Base-by-base conservation (phyloP, 2,888 invertebrate species). In the Macrostomum cliftonense region DNA sequence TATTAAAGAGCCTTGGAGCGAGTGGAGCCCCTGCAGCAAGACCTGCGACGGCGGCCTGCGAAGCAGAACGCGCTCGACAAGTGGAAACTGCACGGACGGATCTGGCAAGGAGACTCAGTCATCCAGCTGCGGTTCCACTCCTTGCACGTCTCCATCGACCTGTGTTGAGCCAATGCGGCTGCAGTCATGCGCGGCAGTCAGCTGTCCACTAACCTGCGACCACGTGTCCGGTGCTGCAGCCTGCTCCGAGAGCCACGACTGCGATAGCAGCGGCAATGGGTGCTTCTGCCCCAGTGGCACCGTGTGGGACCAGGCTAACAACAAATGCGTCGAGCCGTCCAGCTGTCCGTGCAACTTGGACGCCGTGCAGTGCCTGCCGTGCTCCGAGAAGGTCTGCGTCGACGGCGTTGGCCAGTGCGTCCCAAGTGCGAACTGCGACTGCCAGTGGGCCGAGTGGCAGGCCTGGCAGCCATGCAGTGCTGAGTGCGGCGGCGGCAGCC, bases 41-140 rank as follows among this genome's bases (percentile, higher is more conserved):
- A 28, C 13, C 14, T 47, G 47, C 45, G 47, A 40, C n/a, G 45
- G 20, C 19, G 49, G 21, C 12, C 12, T 20, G n/a, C 39, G 45
- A 12, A 47, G 17, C 14, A 42, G 47, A 12, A 43, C 14, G 5
- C 43, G 43, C 28, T 14, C 12, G 20, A 9, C 28, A 4, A 28
- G 28, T 9, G 28, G 28, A 28, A 28, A 28, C 28, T 28, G 28
- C 28, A 28, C 28, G 28, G 28, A 28, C 28, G 28, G 28, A 4
- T 28, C 28, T 28, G 28, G 28, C 4, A 28, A 28, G 28, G 28
- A 21, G 14, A 17, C 20, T 5, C 20, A 19, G 28, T 28, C 43
- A 43, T 20, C 43, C 14, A 43, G 16, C 28, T 14, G 20, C 28
- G 43, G 43, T 13, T 20, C 21, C 20, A 43, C 20, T 20, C n/a